Evolutionary conservation across 2,797 vertebrate genomes (phyloP).

Genomic region (Spatula clypeata): DNA sequence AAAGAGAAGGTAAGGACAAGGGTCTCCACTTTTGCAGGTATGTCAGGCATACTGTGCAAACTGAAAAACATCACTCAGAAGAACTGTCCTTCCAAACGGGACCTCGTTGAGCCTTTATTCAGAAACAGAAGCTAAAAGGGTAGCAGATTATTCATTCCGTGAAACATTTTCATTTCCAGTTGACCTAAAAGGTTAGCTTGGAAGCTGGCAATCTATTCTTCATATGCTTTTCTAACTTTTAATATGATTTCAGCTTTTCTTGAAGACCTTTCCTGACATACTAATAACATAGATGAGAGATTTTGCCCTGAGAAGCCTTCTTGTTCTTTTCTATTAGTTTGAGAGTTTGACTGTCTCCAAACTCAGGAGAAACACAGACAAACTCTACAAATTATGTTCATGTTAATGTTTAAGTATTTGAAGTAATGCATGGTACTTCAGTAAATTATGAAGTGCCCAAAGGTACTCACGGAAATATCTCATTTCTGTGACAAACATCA

Average conservation of each 20-base stretch:
- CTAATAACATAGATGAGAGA: not conserved
- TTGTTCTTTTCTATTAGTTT: not conserved
- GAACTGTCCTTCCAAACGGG: not conserved
- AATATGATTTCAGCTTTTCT: not conserved
- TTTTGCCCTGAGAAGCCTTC: not conserved
- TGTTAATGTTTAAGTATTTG: not conserved
- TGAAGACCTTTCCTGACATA: not conserved
- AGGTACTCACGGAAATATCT: not conserved
- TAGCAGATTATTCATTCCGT: not conserved
- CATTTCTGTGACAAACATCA: not conserved
- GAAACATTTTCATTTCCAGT: slow-evolving; percentile 23
- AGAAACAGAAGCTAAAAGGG: not conserved
- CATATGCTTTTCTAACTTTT: not conserved
- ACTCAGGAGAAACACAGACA: not conserved
- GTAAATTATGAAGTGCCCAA: not conserved
- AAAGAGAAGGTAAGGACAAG: not conserved
- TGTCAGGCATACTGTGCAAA: not conserved
- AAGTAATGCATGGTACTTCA: not conserved
- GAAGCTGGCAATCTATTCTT: not conserved
- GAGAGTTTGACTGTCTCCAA: not conserved
- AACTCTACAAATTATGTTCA: not conserved
- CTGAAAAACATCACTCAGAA: not conserved
- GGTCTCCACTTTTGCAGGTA: not conserved
- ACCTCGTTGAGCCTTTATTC: not conserved
- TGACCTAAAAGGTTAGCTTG: not conserved